Conservation (phyloP, 2,797 vertebrate genomes). For the Lateolabrax maculatus region DNA sequence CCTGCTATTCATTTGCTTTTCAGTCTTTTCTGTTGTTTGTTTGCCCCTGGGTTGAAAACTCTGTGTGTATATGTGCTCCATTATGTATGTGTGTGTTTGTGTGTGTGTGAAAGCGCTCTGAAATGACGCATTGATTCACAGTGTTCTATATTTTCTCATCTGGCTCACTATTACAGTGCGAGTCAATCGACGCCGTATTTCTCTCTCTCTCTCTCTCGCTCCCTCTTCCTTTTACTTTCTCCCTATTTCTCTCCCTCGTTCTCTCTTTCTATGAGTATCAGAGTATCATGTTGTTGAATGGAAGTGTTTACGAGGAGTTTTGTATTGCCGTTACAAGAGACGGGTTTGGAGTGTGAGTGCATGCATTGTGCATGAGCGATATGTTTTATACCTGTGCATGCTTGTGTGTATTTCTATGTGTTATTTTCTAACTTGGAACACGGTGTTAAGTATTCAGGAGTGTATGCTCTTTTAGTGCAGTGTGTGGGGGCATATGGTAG, state of each 20-base stretch:
- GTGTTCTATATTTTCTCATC: constrained; percentile 82
- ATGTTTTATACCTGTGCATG: constrained; percentile 51
- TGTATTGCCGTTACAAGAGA: constrained; percentile 67
- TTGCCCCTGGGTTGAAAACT: constrained; percentile 76
- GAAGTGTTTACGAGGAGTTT: constrained; percentile 72
- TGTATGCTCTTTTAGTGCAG: constrained; percentile 39
- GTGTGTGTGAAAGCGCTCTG: constrained; percentile 65
- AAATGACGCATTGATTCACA: constrained; percentile 84
- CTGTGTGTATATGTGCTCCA: constrained; percentile 56
- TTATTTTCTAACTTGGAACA: constrained; percentile 43
- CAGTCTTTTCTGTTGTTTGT: constrained; percentile 76
- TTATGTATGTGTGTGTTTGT: constrained; percentile 31
- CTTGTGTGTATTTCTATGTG: constrained; percentile 46
- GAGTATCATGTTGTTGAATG: constrained; percentile 75
- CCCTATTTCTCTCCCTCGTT: constrained; percentile 42
- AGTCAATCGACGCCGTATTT: constrained; percentile 76
- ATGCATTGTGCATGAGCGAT: constrained; percentile 46
- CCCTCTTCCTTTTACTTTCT: constrained; percentile 51
- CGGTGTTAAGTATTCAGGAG: constrained; percentile 25
- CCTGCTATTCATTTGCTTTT: constrained; percentile 77
- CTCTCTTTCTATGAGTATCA: constrained; percentile 58
- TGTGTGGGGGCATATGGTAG: constrained; percentile 46
- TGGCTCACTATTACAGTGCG: constrained; percentile 79
- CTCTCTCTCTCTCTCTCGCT: constrained; percentile 47
- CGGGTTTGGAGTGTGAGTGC: constrained; percentile 50